Evolutionary conservation across 2,113 vertebrate species (phyloP), one percentile per base, ranked within the genome.

Genomic region (Oplegnathus fasciatus): DNA sequence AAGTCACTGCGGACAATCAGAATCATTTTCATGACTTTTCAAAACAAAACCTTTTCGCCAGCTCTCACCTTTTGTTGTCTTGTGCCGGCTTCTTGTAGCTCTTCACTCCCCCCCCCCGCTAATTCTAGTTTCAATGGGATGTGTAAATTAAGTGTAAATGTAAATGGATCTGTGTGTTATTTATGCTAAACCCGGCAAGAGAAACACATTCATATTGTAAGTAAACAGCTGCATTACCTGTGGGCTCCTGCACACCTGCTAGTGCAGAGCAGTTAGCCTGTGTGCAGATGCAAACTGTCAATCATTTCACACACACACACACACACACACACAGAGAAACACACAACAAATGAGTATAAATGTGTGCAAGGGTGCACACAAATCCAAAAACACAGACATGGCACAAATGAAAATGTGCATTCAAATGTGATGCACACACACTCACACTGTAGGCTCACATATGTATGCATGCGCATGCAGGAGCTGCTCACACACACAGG

Each of bases 241-340:
- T 91, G 91, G 91, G 91, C 90, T 93, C 89, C 72, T 84, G 86
- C 91, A 84, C 91, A 94, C 92, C 93, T 93, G 93, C 92, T 78
- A 73, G 77, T 77, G 90, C 91, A 89, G 78, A 93, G 84, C 90
- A 88, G 90, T 90, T 89, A 88, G 87, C 76, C 86, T 87, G 75
- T 54, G 60, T 87, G 91, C 91, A 91, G 84, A 93, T 91, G 93
- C 89, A 93, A 91, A 88, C 92, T 94, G 92, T 91, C 93, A 94
- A 89, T 94, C 93, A 93, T 75, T 26, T n/a, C 65, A 72, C 48
- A 67, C 55, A 18, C 26, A 66, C 57, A 37, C 40, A 28, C 66
- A 73, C 37, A 46, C 84, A 61, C 78, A 80, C 58, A 30, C 18
- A 22, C 26, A 64, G 22, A 52, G 71, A 32, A 2, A 73, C 54